Evolutionary conservation across 2,113 vertebrate genomes (phyloP), one percentile per base, ranked within the genome.

Genomic region (Phoxinus phoxinus): DNA sequence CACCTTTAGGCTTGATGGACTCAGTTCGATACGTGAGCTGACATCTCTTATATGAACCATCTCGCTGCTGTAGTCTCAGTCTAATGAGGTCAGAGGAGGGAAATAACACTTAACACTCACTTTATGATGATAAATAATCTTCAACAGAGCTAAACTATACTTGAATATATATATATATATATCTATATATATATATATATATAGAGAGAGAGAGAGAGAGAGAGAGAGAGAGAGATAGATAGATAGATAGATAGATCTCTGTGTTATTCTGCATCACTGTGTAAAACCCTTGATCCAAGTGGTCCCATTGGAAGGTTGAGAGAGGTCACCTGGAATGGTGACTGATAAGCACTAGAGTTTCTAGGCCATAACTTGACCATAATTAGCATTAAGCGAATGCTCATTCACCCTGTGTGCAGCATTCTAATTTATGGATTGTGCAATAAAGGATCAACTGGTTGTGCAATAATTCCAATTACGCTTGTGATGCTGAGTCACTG

Each of bases 261-360:
- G n/a, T 17, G 46, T 86, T 21, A 23, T 63, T 53, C 59, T 63
- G n/a, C 69, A 78, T 77, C 41, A 73, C 85, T 21, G 89, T 82
- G 61, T 17, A 78, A 51, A 59, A 44, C 30, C 48, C 32, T 32
- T 75, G 13, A 77, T 44, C 51, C 51, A 75, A 73, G 72, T 86
- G 72, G 79, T 81, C 74, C 85, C 75, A 87, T 74, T 86, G 58
- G 61, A 85, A 88, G 76, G 84, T 86, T 87, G 87, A 67, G 41
- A 73, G 87, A 88, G 89, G 89, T 89, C 85, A 86, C 3, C 7
- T 17, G 48, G 86, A 88, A 88, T 88, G 87, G 69, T 81, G 74
- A 73, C 81, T 89, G 81, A 90, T 88, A 86, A 92, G 88, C 83
- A 73, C 13, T 30, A 69, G 23, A 83, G 89, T 86, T 61, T 19